Percentiles rank a stretch among this genome's conserved stretches.
Conservation (phyloP, 2,113 vertebrate species). For the Hemibagrus wyckioides region DNA sequence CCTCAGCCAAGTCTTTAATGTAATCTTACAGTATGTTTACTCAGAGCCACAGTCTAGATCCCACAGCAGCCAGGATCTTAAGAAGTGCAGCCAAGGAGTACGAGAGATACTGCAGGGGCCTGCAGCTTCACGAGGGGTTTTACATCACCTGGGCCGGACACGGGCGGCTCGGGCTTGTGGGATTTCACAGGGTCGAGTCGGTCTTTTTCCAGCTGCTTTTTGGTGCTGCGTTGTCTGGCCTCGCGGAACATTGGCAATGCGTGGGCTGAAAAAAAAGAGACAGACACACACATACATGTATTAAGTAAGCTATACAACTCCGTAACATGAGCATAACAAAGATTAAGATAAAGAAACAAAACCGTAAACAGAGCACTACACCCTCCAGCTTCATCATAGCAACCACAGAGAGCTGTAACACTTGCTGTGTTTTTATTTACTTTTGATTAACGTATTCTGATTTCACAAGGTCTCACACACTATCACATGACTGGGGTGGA, state of each 20-base stretch:
- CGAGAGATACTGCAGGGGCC: neutral
- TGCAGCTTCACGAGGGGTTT: neutral
- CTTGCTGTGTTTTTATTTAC: conserved; percentile 39
- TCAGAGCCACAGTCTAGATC: conserved; percentile 7
- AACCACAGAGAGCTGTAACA: neutral
- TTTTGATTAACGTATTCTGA: conserved; percentile 36
- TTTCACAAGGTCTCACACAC: conserved; percentile 66
- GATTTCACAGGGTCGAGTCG: conserved; percentile 91
- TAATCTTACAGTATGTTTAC: conserved; percentile 43
- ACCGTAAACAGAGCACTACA: conserved; percentile 21
- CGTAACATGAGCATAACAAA: neutral
- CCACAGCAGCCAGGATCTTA: conserved; percentile 2
- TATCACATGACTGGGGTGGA: conserved; percentile 62
- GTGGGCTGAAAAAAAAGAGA: conserved; percentile 75
- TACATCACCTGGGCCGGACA: conserved; percentile 90
- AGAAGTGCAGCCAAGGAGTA: neutral
- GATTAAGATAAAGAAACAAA: neutral
- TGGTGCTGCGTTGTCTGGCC: conserved; percentile 91
- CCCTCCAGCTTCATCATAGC: conserved; percentile 18
- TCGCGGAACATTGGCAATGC: conserved; percentile 98
- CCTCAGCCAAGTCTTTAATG: conserved; percentile 33
- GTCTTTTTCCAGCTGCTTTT: conserved; percentile 97
- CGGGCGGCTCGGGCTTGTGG: conserved; percentile 95
- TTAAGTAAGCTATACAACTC: neutral
- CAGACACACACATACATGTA: conserved; percentile 14